These are phyloP conservation scores for Therioaphis trifolii DNA, from an alignment of 2,888 invertebrate species.

Conservation along the genomic window DNA sequence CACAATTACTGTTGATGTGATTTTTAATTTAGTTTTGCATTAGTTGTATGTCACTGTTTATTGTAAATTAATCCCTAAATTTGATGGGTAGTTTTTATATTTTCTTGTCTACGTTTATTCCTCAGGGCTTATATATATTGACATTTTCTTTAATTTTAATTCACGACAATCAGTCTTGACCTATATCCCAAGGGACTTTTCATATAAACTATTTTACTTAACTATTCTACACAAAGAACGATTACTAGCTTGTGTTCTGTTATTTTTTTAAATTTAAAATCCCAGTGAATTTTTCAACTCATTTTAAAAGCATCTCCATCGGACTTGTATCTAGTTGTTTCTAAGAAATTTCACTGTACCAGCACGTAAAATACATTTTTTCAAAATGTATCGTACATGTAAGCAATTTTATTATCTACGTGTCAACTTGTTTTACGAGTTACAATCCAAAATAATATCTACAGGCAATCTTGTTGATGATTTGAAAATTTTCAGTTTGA, in stretches of 20 bases:
- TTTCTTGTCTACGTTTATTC: not conserved
- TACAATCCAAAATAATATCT: too few relatives aligned
- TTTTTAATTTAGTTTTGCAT: not conserved
- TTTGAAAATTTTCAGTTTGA: too few relatives aligned
- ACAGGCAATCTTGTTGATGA: too few relatives aligned
- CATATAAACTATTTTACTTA: conserved; percentile 6
- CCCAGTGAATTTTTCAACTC: not conserved
- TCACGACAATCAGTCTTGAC: conserved; percentile 14
- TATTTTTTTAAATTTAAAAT: conserved; percentile 21
- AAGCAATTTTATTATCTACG: too few relatives aligned
- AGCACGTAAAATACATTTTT: not conserved
- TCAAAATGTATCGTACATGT: too few relatives aligned
- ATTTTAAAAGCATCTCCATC: conserved; percentile 5
- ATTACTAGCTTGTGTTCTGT: not conserved
- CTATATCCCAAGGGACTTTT: conserved; percentile 22
- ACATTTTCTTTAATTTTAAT: conserved; percentile 31
- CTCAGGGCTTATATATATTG: not conserved
- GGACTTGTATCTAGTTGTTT: not conserved
- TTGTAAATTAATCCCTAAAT: not conserved
- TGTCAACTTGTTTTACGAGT: too few relatives aligned
- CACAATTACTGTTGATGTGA: not conserved
- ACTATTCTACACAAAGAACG: not conserved
- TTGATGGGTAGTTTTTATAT: not conserved
- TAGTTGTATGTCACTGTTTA: not conserved
- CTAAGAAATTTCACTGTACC: too few relatives aligned